phyloP scores from a whole-genome alignment of 1,140 invertebrate genomes.

The Brachionus plicatilis region DNA sequence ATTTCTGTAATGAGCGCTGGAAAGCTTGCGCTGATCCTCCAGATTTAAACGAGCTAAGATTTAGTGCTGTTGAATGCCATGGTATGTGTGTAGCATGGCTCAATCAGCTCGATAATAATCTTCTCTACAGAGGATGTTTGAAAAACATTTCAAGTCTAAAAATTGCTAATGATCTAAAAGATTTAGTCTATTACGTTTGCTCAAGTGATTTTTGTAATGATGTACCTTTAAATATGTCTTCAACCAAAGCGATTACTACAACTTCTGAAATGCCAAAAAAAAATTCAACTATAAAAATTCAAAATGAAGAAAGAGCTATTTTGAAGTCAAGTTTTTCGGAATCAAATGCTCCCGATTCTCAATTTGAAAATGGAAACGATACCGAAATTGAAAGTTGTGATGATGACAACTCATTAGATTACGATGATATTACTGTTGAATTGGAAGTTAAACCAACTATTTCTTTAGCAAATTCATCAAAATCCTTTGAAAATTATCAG shows the following conservation, averaged over 20 bases:
- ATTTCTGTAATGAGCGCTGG: constrained; percentile 9
- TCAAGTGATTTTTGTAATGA: background rate
- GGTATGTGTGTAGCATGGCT: background rate
- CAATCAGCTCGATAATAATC: background rate
- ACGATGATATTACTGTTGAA: background rate
- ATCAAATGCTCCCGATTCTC: background rate
- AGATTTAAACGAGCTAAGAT: background rate
- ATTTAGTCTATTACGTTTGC: background rate
- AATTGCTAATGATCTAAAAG: background rate
- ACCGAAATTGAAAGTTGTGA: background rate
- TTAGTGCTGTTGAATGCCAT: background rate
- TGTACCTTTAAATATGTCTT: background rate
- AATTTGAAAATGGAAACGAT: background rate
- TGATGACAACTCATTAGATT: background rate
- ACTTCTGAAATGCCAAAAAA: background rate
- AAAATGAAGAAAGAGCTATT: background rate
- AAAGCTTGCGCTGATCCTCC: background rate
- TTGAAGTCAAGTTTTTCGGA: background rate
- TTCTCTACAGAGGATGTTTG: background rate
- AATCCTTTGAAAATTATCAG: background rate
- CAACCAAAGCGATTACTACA: background rate
- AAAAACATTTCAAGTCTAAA: background rate
- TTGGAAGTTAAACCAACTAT: background rate
- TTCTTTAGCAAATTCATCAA: background rate
- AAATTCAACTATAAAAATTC: background rate